phyloP scores from a whole-genome alignment of 2,888 invertebrate genomes.

The Eudasyphora cyanicolor region DNA sequence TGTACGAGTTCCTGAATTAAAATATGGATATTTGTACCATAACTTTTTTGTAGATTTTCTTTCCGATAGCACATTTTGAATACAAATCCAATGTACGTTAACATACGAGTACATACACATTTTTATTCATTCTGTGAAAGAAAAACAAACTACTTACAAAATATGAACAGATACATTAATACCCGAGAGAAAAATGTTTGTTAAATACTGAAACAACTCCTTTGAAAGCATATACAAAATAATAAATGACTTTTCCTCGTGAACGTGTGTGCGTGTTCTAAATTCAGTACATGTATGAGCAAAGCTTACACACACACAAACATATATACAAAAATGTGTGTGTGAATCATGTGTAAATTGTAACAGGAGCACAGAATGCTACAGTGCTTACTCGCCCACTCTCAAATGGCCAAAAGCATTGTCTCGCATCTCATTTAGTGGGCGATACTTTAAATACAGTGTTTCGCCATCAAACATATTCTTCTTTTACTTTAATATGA shows the following conservation, averaged over 20 bases:
- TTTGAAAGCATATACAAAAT: not conserved
- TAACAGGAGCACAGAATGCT: not conserved
- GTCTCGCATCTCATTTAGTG: not conserved
- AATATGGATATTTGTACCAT: too few species aligned
- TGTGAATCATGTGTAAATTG: not conserved
- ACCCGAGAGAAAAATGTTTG: constrained; percentile 32
- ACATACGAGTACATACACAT: too few species aligned
- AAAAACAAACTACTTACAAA: not conserved
- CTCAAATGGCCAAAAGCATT: not conserved
- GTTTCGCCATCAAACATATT: not conserved
- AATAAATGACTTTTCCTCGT: constrained; percentile 20
- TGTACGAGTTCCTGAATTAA: too few species aligned
- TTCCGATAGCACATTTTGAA: too few species aligned
- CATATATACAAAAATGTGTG: not conserved
- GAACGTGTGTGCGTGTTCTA: not conserved
- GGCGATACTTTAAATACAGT: not conserved
- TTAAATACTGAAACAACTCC: constrained; percentile 28
- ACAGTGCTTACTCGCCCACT: not conserved
- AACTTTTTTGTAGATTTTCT: too few species aligned
- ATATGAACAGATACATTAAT: constrained; percentile 8
- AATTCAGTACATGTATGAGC: not conserved
- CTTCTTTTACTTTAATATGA: not conserved
- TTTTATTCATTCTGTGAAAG: too few species aligned
- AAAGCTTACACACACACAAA: not conserved
- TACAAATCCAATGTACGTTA: too few species aligned